phyloP scores from a whole-genome alignment of 2,797 vertebrate species.

The Amphiprion clarkii region DNA sequence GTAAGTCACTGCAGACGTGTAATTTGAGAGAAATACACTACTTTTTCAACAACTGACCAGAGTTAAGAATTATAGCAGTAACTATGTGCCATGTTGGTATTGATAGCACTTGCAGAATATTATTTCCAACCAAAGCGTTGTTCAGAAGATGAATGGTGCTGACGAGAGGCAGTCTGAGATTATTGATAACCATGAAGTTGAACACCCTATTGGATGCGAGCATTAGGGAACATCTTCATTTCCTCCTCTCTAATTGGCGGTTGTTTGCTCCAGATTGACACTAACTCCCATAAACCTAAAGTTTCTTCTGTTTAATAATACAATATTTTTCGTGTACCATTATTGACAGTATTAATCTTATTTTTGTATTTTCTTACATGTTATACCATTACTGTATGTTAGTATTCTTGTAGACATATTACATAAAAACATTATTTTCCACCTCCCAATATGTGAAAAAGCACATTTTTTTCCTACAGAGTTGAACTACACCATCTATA shows the following conservation, averaged over 20 bases:
- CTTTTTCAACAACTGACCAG: constrained; percentile 87
- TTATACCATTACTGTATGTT: constrained; percentile 98
- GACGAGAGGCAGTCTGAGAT: constrained; percentile 81
- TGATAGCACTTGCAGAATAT: constrained; percentile 90
- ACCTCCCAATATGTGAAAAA: constrained; percentile 90
- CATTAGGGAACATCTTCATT: constrained; percentile 89
- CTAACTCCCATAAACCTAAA: constrained; percentile 86
- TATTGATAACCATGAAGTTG: constrained; percentile 73
- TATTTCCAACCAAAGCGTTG: constrained; percentile 96
- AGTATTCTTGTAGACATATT: constrained; percentile 92
- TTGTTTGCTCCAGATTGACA: constrained; percentile 84
- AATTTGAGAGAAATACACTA: constrained; percentile 88
- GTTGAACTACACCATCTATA: constrained; percentile 89
- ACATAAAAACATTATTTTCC: constrained; percentile 85
- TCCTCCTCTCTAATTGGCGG: constrained; percentile 85
- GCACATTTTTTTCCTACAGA: constrained; percentile 93
- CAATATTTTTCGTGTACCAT: constrained; percentile 98
- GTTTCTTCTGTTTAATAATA: constrained; percentile 86
- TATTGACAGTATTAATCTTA: constrained; percentile 99
- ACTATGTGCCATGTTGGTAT: constrained; percentile 94
- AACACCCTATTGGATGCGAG: constrained; percentile 85
- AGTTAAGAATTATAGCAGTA: constrained; percentile 87
- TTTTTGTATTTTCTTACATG: constrained; percentile 99
- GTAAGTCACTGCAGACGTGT: constrained; percentile 87
- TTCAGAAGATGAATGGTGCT: constrained; percentile 91